Percentiles rank a stretch among this genome's conserved stretches.
These are phyloP conservation scores for Crenuchus spilurus DNA, from an alignment of 2,797 vertebrate genomes.

Conservation along the genomic window DNA sequence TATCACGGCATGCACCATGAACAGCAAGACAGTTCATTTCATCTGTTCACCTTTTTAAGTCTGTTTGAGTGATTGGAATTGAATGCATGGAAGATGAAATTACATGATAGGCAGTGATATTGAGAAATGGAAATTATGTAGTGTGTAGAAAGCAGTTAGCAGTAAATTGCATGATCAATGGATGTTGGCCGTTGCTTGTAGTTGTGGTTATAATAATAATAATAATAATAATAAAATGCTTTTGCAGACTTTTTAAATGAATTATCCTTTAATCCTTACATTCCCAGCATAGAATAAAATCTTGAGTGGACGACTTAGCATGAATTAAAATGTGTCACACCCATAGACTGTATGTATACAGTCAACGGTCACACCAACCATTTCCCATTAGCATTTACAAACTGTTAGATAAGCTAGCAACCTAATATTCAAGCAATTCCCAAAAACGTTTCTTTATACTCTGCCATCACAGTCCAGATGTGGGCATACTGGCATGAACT, in stretches of 20 bases:
- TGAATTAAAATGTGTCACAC: no score
- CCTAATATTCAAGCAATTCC: neutral
- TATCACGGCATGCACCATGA: neutral
- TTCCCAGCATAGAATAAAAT: no score
- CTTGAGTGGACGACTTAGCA: no score
- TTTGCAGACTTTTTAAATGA: no score
- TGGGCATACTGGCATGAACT: neutral
- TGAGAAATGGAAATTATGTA: neutral
- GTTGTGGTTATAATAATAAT: no score
- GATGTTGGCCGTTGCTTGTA: neutral
- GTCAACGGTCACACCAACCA: no score
- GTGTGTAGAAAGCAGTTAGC: neutral
- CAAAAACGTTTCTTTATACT: neutral
- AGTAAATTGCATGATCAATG: neutral
- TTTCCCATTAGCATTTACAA: neutral
- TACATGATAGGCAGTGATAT: neutral
- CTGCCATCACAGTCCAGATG: neutral
- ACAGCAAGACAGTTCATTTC: neutral
- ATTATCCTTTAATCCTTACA: no score
- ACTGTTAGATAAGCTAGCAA: neutral
- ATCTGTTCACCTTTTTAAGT: neutral
- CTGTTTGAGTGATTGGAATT: constrained; percentile 14
- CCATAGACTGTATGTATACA: no score
- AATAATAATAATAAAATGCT: no score
- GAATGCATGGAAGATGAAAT: constrained; percentile 1